phyloP scores from a whole-genome alignment of 2,888 invertebrate species.

The Brenthis hecate region DNA sequence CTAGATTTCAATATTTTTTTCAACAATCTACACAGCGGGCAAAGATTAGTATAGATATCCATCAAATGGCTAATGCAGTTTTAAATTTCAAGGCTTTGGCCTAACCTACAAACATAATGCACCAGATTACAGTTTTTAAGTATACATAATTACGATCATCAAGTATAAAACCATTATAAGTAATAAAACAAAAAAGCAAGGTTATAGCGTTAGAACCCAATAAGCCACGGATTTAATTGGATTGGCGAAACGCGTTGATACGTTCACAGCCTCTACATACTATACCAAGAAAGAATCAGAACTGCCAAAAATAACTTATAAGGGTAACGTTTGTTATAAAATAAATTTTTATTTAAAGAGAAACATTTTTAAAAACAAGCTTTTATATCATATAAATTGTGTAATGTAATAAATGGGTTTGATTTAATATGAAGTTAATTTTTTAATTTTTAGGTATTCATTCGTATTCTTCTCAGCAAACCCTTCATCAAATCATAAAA shows the following conservation, averaged over 20 bases:
- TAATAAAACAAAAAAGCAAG: constrained; percentile 45
- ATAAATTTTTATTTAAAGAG: neutral
- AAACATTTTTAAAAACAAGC: too few species aligned
- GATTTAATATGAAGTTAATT: too few species aligned
- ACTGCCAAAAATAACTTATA: neutral
- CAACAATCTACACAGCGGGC: too few species aligned
- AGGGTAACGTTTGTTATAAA: neutral
- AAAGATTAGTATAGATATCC: too few species aligned
- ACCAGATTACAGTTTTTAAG: constrained; percentile 9
- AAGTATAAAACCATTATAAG: constrained; percentile 47
- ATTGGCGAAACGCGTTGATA: constrained; percentile 54
- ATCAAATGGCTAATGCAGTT: too few species aligned
- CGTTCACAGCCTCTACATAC: constrained; percentile 41
- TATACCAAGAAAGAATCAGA: constrained; percentile 38
- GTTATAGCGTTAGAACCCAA: constrained; percentile 50
- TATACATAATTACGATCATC: constrained; percentile 31
- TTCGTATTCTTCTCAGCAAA: too few species aligned
- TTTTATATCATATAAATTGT: too few species aligned
- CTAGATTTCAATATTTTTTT: too few species aligned
- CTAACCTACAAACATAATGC: constrained; percentile 2
- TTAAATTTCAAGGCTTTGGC: neutral
- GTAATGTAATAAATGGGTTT: too few species aligned
- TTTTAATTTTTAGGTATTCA: too few species aligned
- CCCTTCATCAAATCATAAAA: too few species aligned
- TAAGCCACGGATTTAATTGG: constrained; percentile 70